Evolutionary conservation across 1,140 invertebrate species (phyloP).

Genomic region (Leptinotarsa defecta): DNA sequence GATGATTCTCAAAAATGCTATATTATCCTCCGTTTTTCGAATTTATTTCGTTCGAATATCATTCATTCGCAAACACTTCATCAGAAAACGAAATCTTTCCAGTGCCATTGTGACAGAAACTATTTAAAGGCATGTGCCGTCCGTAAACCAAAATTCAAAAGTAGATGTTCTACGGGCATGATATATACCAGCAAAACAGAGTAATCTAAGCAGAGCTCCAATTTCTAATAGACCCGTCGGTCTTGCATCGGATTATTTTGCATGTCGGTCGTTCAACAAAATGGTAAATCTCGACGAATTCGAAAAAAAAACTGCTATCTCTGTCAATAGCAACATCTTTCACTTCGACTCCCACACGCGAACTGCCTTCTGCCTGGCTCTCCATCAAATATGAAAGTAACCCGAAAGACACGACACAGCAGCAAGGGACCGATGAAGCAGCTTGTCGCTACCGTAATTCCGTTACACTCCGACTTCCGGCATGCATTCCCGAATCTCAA

Average conservation of each 20-base stretch:
- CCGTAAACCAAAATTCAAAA: slow-evolving; percentile 26
- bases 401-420: background rate
- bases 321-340: no score
- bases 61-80: slow-evolving; percentile 24
- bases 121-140: slow-evolving; percentile 16
- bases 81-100: slow-evolving; percentile 27
- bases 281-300: no score
- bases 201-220: background rate
- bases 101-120: slow-evolving; percentile 27
- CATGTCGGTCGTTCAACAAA: no score
- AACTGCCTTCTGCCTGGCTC: background rate
- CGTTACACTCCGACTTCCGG: slow-evolving; percentile 9
- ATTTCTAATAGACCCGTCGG: background rate
- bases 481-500: background rate
- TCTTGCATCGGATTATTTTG: background rate
- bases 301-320: no score
- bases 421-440: slow-evolving; percentile 10
- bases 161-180: slow-evolving; percentile 13
- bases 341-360: no score
- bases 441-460: slow-evolving; percentile 17
- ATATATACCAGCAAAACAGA: background rate
- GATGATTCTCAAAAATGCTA: slow-evolving; percentile 17
- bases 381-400: slow-evolving; percentile 7
- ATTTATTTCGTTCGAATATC: slow-evolving; percentile 19
- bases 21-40: slow-evolving; percentile 10